Evolutionary conservation across 2,888 invertebrate genomes (phyloP), one percentile per base, ranked within the genome.

Genomic region (Cerastis rubricosa): DNA sequence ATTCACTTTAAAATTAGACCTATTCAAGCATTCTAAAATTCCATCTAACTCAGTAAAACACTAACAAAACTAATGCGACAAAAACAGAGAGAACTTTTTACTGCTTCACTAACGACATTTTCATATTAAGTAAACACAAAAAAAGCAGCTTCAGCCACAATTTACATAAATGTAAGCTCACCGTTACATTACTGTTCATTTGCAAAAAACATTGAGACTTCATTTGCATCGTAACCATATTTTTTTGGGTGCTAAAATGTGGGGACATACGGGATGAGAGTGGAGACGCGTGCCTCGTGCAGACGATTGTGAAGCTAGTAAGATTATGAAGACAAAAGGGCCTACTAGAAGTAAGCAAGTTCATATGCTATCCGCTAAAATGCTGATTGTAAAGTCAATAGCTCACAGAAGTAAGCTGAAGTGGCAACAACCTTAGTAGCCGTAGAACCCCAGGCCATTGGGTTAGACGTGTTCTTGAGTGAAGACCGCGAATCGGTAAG

Each of bases 121-220:
- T 85, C 74, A 85, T 87, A 86, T 81, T 87, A 88, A n/a, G 81
- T 81, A 87, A 85, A 88, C 80, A 86, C 61, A 80, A 80, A 77
- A 84, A 76, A 73, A 14, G 12, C 73, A 76, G 74, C 61, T 68
- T 71, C 76, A 59, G 51, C 70, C 72, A 75, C 67, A 54, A 87
- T 87, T 87, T 87, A 85, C 88, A 88, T 86, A 87, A 87, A 87
- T 85, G 87, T 86, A 83, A 88, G 88, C 86, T 77, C 76, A 68
- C 76, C 80, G 83, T 82, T 63, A 85, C 80, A 88, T 88, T 83
- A 80, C 83, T 63, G 77, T 81, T 83, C 83, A 83, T 84, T 88
- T 83, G 74, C 78, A 85, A 87, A 82, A 85, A 85, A 86, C 81
- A 86, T 76, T 54, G 78, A 71, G 83, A 80, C 80, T 88, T 85